Evolutionary conservation across 2,113 vertebrate genomes (phyloP).

Genomic region (Neogale vison): DNA sequence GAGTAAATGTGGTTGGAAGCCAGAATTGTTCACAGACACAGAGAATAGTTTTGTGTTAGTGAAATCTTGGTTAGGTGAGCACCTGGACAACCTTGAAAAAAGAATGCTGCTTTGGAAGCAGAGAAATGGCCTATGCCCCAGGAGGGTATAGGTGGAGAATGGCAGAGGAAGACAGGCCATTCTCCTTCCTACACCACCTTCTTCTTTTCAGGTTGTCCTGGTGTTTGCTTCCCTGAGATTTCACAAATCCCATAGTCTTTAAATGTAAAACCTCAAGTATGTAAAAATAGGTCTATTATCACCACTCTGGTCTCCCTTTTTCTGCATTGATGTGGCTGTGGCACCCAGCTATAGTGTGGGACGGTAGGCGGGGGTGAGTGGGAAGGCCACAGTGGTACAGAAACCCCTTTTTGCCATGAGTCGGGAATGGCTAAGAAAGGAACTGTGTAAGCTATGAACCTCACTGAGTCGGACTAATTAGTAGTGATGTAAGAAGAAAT

Average conservation of each 20-base stretch:
- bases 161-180: neutral
- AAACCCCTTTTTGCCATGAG: neutral
- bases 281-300: neutral
- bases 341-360: neutral
- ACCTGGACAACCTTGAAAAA: neutral
- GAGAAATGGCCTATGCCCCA: neutral
- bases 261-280: neutral
- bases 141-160: neutral
- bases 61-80: neutral
- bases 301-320: neutral
- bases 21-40: neutral
- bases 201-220: neutral
- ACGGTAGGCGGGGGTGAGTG: neutral
- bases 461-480: neutral
- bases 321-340: neutral
- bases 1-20: neutral
- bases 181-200: neutral
- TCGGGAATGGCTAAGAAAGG: neutral
- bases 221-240: neutral
- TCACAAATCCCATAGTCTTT: neutral
- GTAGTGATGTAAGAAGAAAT: neutral
- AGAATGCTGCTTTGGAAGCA: neutral
- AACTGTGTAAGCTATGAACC: neutral
- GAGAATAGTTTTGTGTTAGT: neutral
- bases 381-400: neutral